phyloP scores from a whole-genome alignment of 2,888 invertebrate species.

The Choristoneura rosaceana region DNA sequence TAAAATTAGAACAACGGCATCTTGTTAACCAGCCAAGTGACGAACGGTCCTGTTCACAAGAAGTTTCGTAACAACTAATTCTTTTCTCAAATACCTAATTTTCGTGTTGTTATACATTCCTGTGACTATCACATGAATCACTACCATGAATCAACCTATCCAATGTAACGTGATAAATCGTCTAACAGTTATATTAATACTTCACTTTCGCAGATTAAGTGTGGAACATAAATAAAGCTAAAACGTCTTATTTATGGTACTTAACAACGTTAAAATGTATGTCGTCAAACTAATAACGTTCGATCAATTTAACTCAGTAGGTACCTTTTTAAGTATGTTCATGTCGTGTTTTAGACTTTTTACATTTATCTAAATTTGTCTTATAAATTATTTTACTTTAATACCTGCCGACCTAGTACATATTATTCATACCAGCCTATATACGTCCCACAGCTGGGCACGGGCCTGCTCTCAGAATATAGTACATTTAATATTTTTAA shows the following conservation, averaged over 20 bases:
- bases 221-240: constrained; percentile 63
- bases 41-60: constrained; percentile 67
- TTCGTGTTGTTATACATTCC: constrained; percentile 47
- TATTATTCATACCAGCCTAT: too few species aligned
- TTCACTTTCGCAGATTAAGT: constrained; percentile 72
- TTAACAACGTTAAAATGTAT: constrained; percentile 49
- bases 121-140: constrained; percentile 63
- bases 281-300: constrained; percentile 44
- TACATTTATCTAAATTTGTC: constrained; percentile 11
- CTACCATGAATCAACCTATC: constrained; percentile 71
- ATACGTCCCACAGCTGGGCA: too few species aligned
- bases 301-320: constrained; percentile 33
- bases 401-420: constrained; percentile 8
- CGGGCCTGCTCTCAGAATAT: too few species aligned
- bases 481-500: constrained; percentile 6
- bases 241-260: constrained; percentile 49
- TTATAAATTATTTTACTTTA: constrained; percentile 18
- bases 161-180: constrained; percentile 73
- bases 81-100: constrained; percentile 66
- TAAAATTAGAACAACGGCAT: constrained; percentile 43
- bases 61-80: constrained; percentile 69
- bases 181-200: constrained; percentile 62
- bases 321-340: not conserved
- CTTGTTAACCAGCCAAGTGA: constrained; percentile 58
- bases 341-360: not conserved